Conservation (phyloP, 2,888 invertebrate genomes). For the Philonicus albiceps region DNA sequence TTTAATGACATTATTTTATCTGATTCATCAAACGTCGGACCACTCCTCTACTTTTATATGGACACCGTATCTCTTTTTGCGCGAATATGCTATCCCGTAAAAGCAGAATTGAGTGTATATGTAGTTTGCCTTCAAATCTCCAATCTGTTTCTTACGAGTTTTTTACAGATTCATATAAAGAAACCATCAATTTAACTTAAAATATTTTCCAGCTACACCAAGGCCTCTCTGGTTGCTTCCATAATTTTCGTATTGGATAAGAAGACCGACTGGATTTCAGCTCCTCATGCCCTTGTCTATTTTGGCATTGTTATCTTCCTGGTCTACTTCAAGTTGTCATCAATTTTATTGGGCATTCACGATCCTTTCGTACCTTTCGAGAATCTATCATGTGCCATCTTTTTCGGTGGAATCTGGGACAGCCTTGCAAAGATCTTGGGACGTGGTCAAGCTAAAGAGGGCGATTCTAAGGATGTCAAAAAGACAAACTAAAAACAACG, state of each 20-base stretch:
- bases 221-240: conserved; percentile 94
- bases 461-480: conserved; percentile 79
- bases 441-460: conserved; percentile 80
- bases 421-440: conserved; percentile 89
- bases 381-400: conserved; percentile 95
- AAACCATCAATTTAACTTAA: background rate
- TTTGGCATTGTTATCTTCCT: conserved; percentile 97
- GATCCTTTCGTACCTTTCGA: conserved; percentile 99
- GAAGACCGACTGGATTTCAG: conserved; percentile 94
- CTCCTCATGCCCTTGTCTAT: conserved; percentile 96
- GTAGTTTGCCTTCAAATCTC: too few relatives aligned
- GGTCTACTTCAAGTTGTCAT: conserved; percentile 95
- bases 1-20: too few relatives aligned
- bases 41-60: too few relatives aligned
- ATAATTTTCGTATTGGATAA: conserved; percentile 96
- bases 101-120: too few relatives aligned
- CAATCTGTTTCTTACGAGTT: background rate
- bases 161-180: background rate
- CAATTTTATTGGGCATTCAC: conserved; percentile 94
- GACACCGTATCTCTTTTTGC: too few relatives aligned
- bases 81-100: too few relatives aligned
- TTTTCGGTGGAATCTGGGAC: conserved; percentile 99
- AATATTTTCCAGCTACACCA: conserved; percentile 82
- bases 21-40: too few relatives aligned
- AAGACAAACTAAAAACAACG: conserved; percentile 75